Base-by-base conservation (phyloP, 2,888 invertebrate genomes). In the Plagiodera versicolora region DNA sequence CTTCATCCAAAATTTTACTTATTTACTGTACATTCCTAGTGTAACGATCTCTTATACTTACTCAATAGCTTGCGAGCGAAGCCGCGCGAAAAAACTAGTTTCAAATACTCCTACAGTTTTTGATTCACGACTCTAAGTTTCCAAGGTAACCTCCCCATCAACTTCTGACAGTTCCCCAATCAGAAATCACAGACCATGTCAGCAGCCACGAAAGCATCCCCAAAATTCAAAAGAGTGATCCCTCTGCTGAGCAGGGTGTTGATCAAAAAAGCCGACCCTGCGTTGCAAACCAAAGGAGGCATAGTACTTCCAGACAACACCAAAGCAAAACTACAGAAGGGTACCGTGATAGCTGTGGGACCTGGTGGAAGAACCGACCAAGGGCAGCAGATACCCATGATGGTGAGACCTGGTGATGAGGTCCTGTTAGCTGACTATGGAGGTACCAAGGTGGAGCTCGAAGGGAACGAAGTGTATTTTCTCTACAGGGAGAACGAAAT, bases 351-450 rank as follows among this genome's bases (percentile, higher is more conserved):
- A 10, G 76, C 76, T 20, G 73, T 74, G 1, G 76, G 75, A 18
- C 73, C 75, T 1, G 74, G 76, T 17, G 60, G 62, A 1, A 63
- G 70, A 48, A 71, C 28, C 19, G 69, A 94, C 83, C 87, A 88
- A 75, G 97, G 97, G 60, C 87, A 87, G 1, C 84, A 87, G 70
- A 82, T 94, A 71, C 91, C 95, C 54, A 80, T 90, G 55, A 83
- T 86, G 66, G 89, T 97, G 2, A 87, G 91, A 79, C 89, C 91
- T 60, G 98, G 98, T 56, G 98, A 98, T 79, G 87, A 86, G 74
- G 98, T 98, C 10, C 83, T 98, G 60, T 85, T 99, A 54, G 98
- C 98, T 0, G 98, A 98, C 81, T 99, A 93, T 80, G 98, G 98
- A 62, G 98, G 98, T 69, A 96, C 95, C 61, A 97, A 95, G 83